Conservation (phyloP, 2,797 vertebrate species). For the Threskiornis aethiopicus region DNA sequence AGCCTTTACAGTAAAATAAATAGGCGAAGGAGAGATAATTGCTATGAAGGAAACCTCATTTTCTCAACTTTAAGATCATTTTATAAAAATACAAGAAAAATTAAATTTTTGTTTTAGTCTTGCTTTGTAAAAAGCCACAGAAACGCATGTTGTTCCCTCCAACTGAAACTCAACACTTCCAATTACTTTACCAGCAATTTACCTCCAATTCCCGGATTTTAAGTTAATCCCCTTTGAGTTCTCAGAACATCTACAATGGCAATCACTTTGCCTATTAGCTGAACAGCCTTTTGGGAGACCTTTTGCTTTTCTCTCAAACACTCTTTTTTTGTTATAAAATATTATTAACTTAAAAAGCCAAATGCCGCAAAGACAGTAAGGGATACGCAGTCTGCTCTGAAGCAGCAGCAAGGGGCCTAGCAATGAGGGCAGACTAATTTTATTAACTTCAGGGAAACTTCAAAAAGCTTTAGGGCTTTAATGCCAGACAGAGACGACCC, state of each 20-base stretch:
- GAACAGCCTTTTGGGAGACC: slow-evolving; percentile 46
- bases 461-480: slow-evolving; percentile 78
- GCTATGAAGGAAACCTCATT: not conserved
- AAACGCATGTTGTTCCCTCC: not conserved
- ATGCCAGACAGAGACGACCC: slow-evolving; percentile 76
- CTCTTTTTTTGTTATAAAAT: slow-evolving; percentile 57
- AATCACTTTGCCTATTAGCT: slow-evolving; percentile 46
- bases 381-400: slow-evolving; percentile 44
- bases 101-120: not conserved
- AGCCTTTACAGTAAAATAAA: not conserved
- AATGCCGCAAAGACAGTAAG: slow-evolving; percentile 55
- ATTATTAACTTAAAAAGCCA: slow-evolving; percentile 62
- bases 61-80: not conserved
- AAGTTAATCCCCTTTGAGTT: slow-evolving; percentile 49
- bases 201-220: slow-evolving; percentile 47
- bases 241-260: slow-evolving; percentile 43
- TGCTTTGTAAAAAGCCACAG: not conserved
- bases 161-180: slow-evolving; percentile 35
- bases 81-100: not conserved
- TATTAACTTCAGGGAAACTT: slow-evolving; percentile 80
- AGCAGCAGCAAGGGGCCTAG: slow-evolving; percentile 67
- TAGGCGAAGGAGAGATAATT: not conserved
- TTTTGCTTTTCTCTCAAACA: slow-evolving; percentile 14
- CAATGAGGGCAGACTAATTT: slow-evolving; percentile 75
- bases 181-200: slow-evolving; percentile 61